A percentile compares a stretch with the other conserved stretches of the same genome.
Evolutionary conservation across 2,113 vertebrate species (phyloP).

Genomic region (Peucedramus taeniatus): DNA sequence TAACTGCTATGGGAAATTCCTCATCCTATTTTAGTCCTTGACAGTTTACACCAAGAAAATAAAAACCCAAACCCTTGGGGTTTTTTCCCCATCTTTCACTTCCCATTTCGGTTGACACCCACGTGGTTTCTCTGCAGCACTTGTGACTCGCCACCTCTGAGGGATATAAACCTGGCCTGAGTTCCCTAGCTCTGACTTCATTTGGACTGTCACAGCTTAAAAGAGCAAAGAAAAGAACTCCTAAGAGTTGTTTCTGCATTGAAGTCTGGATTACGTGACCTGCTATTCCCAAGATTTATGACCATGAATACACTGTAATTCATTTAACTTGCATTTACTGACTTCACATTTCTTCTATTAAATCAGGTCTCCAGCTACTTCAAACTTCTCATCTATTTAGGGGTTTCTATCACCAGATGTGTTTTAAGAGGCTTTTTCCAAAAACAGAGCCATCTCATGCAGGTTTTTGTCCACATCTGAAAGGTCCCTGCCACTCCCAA

Average conservation of each 20-base stretch:
- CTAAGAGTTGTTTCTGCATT: not conserved
- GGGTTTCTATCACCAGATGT: not conserved
- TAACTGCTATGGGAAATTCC: not conserved
- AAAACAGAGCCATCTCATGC: fast-evolving
- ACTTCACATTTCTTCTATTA: not conserved
- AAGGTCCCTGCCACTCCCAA: not conserved
- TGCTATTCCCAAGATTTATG: not conserved
- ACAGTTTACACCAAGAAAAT: not conserved
- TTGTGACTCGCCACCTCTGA: fast-evolving
- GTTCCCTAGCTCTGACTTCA: not conserved
- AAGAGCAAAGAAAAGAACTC: not conserved
- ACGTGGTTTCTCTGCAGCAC: not conserved
- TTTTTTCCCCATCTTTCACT: not conserved
- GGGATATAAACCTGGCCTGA: not conserved
- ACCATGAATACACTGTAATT: not conserved
- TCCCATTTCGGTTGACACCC: fast-evolving
- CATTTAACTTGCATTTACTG: not conserved
- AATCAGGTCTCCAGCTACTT: not conserved
- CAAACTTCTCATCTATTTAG: not conserved
- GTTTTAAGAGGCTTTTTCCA: not conserved
- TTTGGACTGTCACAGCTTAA: not conserved
- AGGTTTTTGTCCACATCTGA: not conserved
- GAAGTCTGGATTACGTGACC: not conserved
- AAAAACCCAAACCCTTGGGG: not conserved
- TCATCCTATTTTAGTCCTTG: not conserved